Evolutionary conservation across 2,888 invertebrate species (phyloP).

Genomic region (Teleiodes luculella): DNA sequence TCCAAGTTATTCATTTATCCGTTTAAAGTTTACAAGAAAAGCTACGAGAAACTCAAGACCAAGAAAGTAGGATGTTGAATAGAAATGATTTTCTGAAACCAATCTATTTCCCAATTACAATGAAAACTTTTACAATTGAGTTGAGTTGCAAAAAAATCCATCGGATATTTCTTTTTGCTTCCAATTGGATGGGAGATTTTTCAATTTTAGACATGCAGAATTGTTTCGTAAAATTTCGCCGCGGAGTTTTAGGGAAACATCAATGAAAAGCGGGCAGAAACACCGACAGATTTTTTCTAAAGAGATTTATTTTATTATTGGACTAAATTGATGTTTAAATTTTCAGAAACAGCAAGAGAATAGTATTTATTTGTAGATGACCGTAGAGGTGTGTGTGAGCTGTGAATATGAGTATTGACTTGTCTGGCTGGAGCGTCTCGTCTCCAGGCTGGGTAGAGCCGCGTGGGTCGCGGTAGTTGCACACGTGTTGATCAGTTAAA

Average conservation of each 20-base stretch:
- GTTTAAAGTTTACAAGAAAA: conserved; percentile 5
- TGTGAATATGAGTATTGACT: conserved; percentile 33
- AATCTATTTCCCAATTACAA: conserved; percentile 8
- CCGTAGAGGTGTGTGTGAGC: neutral
- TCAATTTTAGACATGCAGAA: conserved; percentile 5
- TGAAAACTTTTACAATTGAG: conserved; percentile 6
- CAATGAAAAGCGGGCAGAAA: neutral
- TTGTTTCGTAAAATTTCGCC: conserved; percentile 2
- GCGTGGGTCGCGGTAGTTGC: conserved; percentile 48
- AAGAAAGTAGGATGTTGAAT: conserved; percentile 4
- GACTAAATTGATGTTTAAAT: too few species aligned
- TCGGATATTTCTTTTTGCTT: conserved; percentile 7
- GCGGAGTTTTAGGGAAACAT: neutral
- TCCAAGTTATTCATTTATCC: conserved; percentile 16
- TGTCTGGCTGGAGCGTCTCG: conserved; percentile 45
- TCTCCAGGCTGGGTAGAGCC: conserved; percentile 45
- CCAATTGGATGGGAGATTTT: conserved; percentile 3
- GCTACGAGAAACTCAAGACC: conserved; percentile 4
- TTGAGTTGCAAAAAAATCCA: conserved; percentile 2
- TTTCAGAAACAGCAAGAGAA: too few species aligned
- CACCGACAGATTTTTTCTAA: neutral
- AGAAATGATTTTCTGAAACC: conserved; percentile 12
- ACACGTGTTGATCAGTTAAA: conserved; percentile 75
- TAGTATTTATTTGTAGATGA: neutral
- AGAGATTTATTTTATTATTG: too few species aligned